phyloP scores from a whole-genome alignment of 2,797 vertebrate genomes.

The Siniperca obscura region DNA sequence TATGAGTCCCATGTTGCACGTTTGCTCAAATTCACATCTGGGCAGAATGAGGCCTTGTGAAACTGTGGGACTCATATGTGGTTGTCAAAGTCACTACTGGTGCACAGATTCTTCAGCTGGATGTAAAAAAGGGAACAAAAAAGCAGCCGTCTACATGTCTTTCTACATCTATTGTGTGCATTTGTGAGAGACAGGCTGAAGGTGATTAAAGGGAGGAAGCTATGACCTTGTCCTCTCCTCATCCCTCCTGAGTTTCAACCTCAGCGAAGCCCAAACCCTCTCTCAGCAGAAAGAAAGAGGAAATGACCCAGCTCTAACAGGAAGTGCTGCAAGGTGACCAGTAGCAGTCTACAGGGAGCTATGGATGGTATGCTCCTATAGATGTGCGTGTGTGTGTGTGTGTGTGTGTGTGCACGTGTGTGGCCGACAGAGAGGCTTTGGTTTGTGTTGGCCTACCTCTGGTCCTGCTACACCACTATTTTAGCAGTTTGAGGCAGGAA shows the following conservation, averaged over 20 bases:
- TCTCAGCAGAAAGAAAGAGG: conserved; percentile 74
- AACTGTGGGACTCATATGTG: conserved; percentile 52
- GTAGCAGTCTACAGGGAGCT: conserved; percentile 72
- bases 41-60: too few species aligned
- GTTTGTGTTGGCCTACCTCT: conserved; percentile 72
- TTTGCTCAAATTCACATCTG: too few species aligned
- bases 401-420: conserved; percentile 30
- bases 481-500: conserved; percentile 86
- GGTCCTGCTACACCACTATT: conserved; percentile 76
- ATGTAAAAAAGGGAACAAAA: background rate
- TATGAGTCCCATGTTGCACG: conserved; percentile 64
- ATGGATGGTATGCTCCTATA: conserved; percentile 34
- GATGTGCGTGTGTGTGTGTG: conserved; percentile 9
- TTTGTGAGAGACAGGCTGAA: conserved; percentile 41
- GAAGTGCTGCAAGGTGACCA: conserved; percentile 83
- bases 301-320: conserved; percentile 84
- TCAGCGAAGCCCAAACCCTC: conserved; percentile 38
- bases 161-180: conserved; percentile 18
- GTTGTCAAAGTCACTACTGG: conserved; percentile 53
- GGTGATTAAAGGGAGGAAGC: conserved; percentile 58
- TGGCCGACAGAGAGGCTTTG: conserved; percentile 46
- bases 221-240: conserved; percentile 59
- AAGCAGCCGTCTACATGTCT: background rate
- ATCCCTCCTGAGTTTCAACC: conserved; percentile 48
- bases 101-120: conserved; percentile 38